Evolutionary conservation across 2,888 invertebrate species (phyloP), one percentile per base, ranked within the genome.

Genomic region (Thymelicus sylvestris): DNA sequence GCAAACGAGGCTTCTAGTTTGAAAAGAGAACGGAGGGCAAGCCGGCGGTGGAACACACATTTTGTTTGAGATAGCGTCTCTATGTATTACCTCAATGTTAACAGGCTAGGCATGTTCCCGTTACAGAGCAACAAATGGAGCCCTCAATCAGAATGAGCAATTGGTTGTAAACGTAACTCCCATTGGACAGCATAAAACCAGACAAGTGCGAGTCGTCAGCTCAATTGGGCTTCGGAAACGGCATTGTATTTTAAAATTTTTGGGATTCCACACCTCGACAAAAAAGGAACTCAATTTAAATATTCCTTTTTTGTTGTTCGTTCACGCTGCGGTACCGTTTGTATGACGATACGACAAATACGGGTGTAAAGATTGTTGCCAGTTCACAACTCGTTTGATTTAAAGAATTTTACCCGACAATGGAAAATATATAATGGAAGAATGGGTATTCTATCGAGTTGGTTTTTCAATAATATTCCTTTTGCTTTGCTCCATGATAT

Each of bases 81-180:
- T n/a, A n/a, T n/a, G n/a, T n/a, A n/a, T n/a, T n/a, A n/a, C n/a
- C n/a, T n/a, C n/a, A n/a, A n/a, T n/a, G 31, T 57, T 57, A 31
- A 57, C 31, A 31, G 57, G 31, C 38, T 57, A 38, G 31, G 31
- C 55, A 55, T 13, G 19, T 57, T 38, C 57, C 57, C 15, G 57
- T 57, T 24, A 24, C 55, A 57, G 31, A 13, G 31, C 38, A 57
- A 57, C 57, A 57, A 57, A 57, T 57, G 57, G 57, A 57, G 57
- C 57, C 57, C 57, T 57, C 57, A 57, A 57, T 57, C 57, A 57
- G 57, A 89, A 88, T 86, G 87, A 87, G 83, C 89, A 90, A 89
- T 91, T 88, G 83, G 87, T 83, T 86, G 86, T 86, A 87, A 90
- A 88, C 88, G 86, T 83, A 85, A 83, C 80, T 86, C 88, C 85